phyloP scores from a whole-genome alignment of 2,888 invertebrate species.

The Campaea margaritaria region DNA sequence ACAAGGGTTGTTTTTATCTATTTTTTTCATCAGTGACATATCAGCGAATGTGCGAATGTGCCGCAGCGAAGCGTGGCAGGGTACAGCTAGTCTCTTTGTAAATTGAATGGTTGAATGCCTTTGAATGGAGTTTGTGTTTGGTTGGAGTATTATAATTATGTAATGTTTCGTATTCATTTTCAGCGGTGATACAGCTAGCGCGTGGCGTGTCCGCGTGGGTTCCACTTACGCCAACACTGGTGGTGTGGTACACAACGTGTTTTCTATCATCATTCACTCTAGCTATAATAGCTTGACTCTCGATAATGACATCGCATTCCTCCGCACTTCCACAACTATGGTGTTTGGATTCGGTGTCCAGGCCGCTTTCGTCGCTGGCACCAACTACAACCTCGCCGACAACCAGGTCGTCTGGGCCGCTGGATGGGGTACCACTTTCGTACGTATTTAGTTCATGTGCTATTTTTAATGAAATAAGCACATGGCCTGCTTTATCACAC shows the following conservation, averaged over 20 bases:
- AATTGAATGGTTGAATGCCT: no score
- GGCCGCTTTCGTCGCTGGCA: constrained; percentile 51
- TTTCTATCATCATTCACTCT: constrained; percentile 17
- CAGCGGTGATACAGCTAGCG: constrained; percentile 33
- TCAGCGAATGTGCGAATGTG: no score
- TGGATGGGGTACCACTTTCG: constrained; percentile 70
- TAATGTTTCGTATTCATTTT: background rate
- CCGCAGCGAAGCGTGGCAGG: no score
- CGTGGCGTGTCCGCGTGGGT: constrained; percentile 49
- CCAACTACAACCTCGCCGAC: constrained; percentile 54
- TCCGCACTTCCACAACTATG: constrained; percentile 46
- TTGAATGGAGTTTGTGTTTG: no score
- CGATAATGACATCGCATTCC: constrained; percentile 56
- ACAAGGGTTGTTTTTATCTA: no score
- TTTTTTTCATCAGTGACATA: no score
- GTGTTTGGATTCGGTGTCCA: constrained; percentile 38
- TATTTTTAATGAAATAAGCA: no score
- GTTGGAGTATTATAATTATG: no score
- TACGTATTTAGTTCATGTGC: constrained; percentile 41
- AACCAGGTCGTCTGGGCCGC: constrained; percentile 63
- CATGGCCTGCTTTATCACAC: no score
- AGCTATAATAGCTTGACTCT: constrained; percentile 12
- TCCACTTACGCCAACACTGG: constrained; percentile 50
- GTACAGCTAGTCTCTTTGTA: no score
- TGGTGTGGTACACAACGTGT: constrained; percentile 31